Evolutionary conservation across 2,888 invertebrate species (phyloP), one percentile per base, ranked within the genome.

Genomic region (Acleris holmiana): DNA sequence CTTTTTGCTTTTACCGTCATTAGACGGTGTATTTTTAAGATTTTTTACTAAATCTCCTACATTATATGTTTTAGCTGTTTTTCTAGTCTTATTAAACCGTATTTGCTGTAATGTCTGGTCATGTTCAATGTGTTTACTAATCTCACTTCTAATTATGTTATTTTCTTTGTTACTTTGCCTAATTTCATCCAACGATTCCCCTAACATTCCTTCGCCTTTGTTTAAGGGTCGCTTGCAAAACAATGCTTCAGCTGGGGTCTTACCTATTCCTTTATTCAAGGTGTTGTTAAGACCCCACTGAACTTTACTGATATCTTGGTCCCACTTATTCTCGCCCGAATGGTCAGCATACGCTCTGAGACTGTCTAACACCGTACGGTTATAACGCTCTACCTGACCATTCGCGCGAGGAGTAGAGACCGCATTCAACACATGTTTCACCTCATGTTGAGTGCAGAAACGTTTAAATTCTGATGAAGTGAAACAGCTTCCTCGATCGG

Each of bases 1-100:
- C 19, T 67, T 67, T n/a, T 21, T 61, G 54, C 55, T 59, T 53
- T 67, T 21, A 5, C 64, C 64, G 0, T 54, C 48, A 50, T 62
- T 55, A 6, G 29, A 8, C 5, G 13, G 10, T 2, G 53, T 25
- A 15, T 19, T 44, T 40, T 54, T 50, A 3, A 21, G 1, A n/a
- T 55, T 50, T 23, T 49, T 40, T 13, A 67, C 54, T 25, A 67
- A 21, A 46, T 67, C 62, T n/a, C 50, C 62, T n/a, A 56, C 25
- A 7, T 54, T 13, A 23, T 46, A 47, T 2, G 3, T 29, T 29
- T 6, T 46, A 6, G 56, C 29, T 13, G 13, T 10, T 19, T 47
- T 57, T 13, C 47, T 17, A 19, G 18, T 19, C 7, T 47, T 29
- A 18, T 57, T 46, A 29, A 47, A 57, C 2, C 47, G 18, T 8